Conservation (phyloP, 2,797 vertebrate species). For the Neomorphus geoffroyi region DNA sequence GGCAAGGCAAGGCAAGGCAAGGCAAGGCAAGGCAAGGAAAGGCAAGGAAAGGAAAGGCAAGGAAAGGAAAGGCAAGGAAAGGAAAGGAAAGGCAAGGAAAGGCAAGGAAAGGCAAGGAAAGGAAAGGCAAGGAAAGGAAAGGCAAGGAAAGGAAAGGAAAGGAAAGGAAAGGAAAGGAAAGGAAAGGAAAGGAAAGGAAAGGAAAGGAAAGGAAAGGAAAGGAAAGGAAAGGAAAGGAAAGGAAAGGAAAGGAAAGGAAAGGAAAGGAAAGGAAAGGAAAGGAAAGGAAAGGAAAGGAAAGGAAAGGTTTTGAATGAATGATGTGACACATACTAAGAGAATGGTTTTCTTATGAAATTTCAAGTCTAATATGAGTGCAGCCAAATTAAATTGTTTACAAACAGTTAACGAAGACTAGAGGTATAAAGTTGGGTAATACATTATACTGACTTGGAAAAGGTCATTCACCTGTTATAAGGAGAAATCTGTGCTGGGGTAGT, state of each 20-base stretch:
- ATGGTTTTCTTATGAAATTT: neutral
- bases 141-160: neutral
- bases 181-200: neutral
- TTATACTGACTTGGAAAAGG: neutral
- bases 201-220: neutral
- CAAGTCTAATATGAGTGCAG: neutral
- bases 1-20: too few relatives aligned
- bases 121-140: too few relatives aligned
- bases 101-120: too few relatives aligned
- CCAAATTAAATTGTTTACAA: neutral
- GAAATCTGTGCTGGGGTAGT: neutral
- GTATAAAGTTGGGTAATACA: neutral
- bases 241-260: neutral
- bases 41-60: too few relatives aligned
- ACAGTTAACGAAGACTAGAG: neutral
- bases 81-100: too few relatives aligned
- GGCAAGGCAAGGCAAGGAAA: too few relatives aligned
- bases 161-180: neutral
- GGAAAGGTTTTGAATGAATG: neutral
- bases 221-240: neutral
- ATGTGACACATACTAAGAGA: neutral
- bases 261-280: neutral
- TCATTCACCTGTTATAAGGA: neutral
- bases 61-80: too few relatives aligned
- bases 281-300: neutral